phyloP scores from a whole-genome alignment of 2,113 vertebrate species.

The Zapornia atra region DNA sequence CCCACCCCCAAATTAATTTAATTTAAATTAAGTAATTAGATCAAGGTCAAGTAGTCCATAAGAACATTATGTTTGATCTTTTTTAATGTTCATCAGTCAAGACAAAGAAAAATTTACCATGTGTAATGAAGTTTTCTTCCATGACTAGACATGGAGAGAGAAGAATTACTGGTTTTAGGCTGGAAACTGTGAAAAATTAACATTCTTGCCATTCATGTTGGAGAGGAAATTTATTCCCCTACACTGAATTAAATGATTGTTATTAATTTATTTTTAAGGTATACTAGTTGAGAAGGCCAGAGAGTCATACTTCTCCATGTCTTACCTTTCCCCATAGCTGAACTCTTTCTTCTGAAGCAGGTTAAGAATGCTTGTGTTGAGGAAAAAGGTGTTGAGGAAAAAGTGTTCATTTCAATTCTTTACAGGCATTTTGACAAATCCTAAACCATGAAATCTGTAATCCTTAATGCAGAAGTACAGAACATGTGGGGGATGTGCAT shows the following conservation, averaged over 20 bases:
- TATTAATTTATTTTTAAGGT: neutral
- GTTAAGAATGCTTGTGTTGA: neutral
- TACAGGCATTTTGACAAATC: neutral
- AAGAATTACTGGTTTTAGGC: neutral
- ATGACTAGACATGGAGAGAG: neutral
- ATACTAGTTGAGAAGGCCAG: neutral
- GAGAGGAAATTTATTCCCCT: neutral
- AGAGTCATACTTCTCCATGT: neutral
- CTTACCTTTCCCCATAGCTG: neutral
- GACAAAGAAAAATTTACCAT: neutral
- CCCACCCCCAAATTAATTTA: neutral
- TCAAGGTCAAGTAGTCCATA: neutral
- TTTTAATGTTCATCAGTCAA: neutral
- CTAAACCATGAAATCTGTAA: neutral
- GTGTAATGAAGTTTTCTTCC: neutral
- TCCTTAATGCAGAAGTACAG: neutral
- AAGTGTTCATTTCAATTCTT: neutral
- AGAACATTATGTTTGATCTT: neutral
- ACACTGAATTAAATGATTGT: too few relatives aligned
- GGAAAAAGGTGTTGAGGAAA: accelerated
- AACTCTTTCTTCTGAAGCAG: neutral
- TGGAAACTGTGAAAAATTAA: neutral
- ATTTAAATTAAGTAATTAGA: neutral
- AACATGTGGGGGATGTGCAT: neutral
- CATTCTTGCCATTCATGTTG: neutral